Evolutionary conservation across 2,113 vertebrate species (phyloP), one percentile per base, ranked within the genome.

Genomic region (Lynx canadensis): DNA sequence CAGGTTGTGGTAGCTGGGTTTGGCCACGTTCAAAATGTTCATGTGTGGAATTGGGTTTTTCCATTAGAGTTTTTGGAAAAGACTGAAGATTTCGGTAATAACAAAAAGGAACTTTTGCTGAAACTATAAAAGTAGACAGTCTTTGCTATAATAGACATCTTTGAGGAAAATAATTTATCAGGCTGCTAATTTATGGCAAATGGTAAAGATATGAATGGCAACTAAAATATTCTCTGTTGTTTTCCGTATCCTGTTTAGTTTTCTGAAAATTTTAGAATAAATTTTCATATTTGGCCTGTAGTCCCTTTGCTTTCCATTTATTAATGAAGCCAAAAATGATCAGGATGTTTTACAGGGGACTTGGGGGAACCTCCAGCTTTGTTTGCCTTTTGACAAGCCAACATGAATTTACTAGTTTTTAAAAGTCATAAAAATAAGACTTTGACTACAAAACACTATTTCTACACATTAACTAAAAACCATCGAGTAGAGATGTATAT

Each of bases 201-300:
- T 86, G 27, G 2, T 89, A 68, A 57, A 94, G 91, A 38, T 76
- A 74, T 33, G 3, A 68, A 13, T 95, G 48, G 18, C n/a, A 38
- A 38, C 52, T 91, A 74, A 79, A 88, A 50, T 89, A 31, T 4
- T 89, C 68, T 89, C 36, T 66, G 14, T 65, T 69, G 6, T 66
- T 91, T 94, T 60, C 36, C 90, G 4, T 95, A 36, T 91, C 36
- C 55, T 90, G 91, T 94, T 95, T 93, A 85, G 78, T 82, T 57
- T 94, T 84, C n/a, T 94, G 68, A 92, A 87, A 29, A 14, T 66
- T 95, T 96, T 91, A 55, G 76, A 91, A 65, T 94, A 63, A 45
- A 68, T 48, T 91, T 84, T 89, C n/a, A n/a, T 48, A 60, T 65
- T 84, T 78, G 48, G 31, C 38, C n/a, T 18, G 63, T 27, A 82